Base-by-base conservation (phyloP, 2,113 vertebrate species). In the Labeo rohita region DNA sequence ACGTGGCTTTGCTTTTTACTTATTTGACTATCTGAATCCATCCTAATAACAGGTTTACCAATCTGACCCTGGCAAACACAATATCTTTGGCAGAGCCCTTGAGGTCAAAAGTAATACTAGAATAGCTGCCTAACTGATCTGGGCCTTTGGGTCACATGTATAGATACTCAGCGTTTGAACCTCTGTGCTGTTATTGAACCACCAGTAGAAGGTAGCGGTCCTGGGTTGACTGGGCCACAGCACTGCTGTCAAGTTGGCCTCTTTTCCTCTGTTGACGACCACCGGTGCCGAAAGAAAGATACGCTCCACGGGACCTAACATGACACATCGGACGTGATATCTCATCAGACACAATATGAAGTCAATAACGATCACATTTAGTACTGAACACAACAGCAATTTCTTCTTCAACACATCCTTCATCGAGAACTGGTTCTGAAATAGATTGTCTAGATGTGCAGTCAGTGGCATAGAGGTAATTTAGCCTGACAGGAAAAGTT, bases 161-260 rank as follows among this genome's bases (percentile, higher is more conserved):
- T 56, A 56, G n/a, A 61, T 72, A 50, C 45, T 65, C 13, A 59
- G 59, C 3, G 36, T 84, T 34, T 84, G 74, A 79, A 99, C 98
- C 97, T 99, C 98, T 0, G 96, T 97, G 93, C 93, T 98, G 91
- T 98, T 99, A 83, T 96, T 96, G 85, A 99, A 96, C 98, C 98
- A 99, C 98, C 98, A 99, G 94, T 98, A 99, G 89, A 97, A 98
- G 83, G 97, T 97, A 43, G 98, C 91, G 0, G 96, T 98, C 88
- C 96, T 96, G 79, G 95, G 92, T 12, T 97, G 96, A 86, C 94
- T 97, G 36, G 98, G 98, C 97, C 96, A 98, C 86, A 98, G 96
- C 5, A 97, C 92, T 0, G 95, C 98, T 21, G 96, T 97, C 73
- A 99, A 91, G 91, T 99, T 99, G 77, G 97, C 94, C 56, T 97